phyloP scores from a whole-genome alignment of 2,888 invertebrate genomes.

The Eupithecia insigniata region DNA sequence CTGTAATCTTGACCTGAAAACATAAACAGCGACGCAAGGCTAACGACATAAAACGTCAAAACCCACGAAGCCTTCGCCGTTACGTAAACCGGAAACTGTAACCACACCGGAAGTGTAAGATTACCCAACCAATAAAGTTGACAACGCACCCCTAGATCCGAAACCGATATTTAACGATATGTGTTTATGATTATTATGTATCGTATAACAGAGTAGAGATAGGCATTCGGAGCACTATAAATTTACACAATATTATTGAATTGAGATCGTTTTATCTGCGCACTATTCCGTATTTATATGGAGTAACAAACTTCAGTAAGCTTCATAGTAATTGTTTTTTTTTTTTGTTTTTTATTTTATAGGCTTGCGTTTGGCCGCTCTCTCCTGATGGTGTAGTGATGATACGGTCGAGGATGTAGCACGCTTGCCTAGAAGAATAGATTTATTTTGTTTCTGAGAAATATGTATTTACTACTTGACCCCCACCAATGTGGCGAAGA shows the following conservation, averaged over 20 bases:
- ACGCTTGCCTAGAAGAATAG: too few species aligned
- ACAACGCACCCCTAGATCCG: slow-evolving; percentile 20
- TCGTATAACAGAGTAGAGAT: neutral
- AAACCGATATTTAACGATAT: slow-evolving; percentile 28
- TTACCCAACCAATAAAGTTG: slow-evolving; percentile 34
- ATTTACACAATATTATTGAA: neutral
- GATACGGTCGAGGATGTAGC: too few species aligned
- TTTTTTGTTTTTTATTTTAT: too few species aligned
- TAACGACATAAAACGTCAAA: slow-evolving; percentile 20
- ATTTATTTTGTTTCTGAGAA: too few species aligned
- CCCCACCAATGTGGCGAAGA: too few species aligned
- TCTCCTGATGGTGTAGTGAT: too few species aligned
- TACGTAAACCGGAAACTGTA: slow-evolving; percentile 30
- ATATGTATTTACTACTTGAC: too few species aligned
- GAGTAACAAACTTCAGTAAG: neutral
- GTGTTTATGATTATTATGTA: slow-evolving; percentile 21
- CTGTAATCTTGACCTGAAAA: slow-evolving; percentile 27
- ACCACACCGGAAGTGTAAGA: slow-evolving; percentile 30
- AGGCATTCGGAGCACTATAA: neutral
- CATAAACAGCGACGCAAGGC: slow-evolving; percentile 20
- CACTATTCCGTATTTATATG: neutral
- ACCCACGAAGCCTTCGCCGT: slow-evolving; percentile 13
- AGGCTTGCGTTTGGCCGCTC: too few species aligned
- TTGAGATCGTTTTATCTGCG: neutral
- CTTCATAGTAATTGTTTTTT: neutral